Percentiles rank a stretch among this genome's conserved stretches.
Conservation (phyloP, 2,888 invertebrate genomes). For the Mimumesa dahlbomi region DNA sequence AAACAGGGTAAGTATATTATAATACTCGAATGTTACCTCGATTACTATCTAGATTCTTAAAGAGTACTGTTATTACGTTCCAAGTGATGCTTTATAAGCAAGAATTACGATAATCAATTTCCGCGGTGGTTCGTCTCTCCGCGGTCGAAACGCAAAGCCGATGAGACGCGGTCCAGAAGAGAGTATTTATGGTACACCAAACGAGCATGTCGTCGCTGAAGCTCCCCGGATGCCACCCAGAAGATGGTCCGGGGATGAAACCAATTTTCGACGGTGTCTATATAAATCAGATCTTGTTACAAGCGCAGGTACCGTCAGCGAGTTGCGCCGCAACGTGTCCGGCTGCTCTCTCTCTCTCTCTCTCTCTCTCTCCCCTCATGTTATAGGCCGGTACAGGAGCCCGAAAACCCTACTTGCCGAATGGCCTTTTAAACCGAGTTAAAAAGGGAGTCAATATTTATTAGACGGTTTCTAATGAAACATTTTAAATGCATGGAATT, state of each 20-base stretch:
- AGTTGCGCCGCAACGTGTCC: slow-evolving; percentile 33
- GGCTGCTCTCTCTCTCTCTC: slow-evolving; percentile 4
- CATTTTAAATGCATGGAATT: slow-evolving; percentile 78
- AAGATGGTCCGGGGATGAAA: slow-evolving; percentile 74
- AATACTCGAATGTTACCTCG: too few relatives aligned
- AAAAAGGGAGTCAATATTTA: slow-evolving; percentile 75
- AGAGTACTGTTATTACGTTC: neutral
- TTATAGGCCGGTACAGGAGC: slow-evolving; percentile 3
- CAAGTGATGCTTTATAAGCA: slow-evolving; percentile 18
- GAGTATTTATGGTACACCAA: slow-evolving; percentile 69
- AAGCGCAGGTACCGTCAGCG: slow-evolving; percentile 65
- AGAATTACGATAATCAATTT: slow-evolving; percentile 61
- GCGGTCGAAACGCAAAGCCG: slow-evolving; percentile 26
- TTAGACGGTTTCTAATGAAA: slow-evolving; percentile 78
- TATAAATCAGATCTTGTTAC: slow-evolving; percentile 79
- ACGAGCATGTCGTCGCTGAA: slow-evolving; percentile 63
- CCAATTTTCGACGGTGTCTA: slow-evolving; percentile 76
- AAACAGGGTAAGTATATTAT: too few relatives aligned
- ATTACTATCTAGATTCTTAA: too few relatives aligned
- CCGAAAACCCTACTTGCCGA: slow-evolving; percentile 46
- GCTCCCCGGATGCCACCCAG: slow-evolving; percentile 71
- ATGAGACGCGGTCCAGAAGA: slow-evolving; percentile 35
- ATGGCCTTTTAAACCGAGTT: slow-evolving; percentile 71
- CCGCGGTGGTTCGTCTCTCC: slow-evolving; percentile 41
- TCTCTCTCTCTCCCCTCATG: slow-evolving; percentile 4